Conservation (phyloP, 2,113 vertebrate genomes). For the Hepsetus odoe region DNA sequence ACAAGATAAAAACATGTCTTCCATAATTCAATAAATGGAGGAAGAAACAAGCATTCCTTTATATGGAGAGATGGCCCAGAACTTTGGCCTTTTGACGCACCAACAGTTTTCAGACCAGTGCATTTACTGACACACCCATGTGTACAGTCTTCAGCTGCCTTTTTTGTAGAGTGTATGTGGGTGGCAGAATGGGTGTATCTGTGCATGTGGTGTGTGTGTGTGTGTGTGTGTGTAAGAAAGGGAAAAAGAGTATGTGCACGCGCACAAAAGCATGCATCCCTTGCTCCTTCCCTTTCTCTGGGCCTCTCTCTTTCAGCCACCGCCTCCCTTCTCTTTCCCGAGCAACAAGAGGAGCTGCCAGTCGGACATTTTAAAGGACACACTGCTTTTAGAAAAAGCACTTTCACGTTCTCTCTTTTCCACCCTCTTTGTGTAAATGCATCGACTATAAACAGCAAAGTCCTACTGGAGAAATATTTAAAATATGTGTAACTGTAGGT, state of each 20-base stretch:
- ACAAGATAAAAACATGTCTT: conserved; percentile 5
- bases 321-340: conserved; percentile 41
- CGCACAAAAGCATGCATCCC: conserved; percentile 53
- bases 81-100: not conserved
- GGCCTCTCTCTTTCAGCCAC: conserved; percentile 48
- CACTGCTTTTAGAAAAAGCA: conserved; percentile 26
- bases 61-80: not conserved
- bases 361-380: conserved; percentile 46
- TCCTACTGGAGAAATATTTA: too few species aligned
- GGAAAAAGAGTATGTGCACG: conserved; percentile 31
- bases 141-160: not conserved
- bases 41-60: not conserved
- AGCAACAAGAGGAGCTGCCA: conserved; percentile 48
- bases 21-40: not conserved
- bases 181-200: conserved; percentile 27
- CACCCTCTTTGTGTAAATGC: not conserved
- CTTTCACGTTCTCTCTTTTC: not conserved
- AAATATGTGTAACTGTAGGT: too few species aligned
- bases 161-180: conserved; percentile 28
- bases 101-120: not conserved
- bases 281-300: conserved; percentile 45
- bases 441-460: not conserved
- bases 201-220: conserved; percentile 27
- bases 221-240: conserved; percentile 17
- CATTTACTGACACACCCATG: conserved; percentile 7